These are phyloP conservation scores for Dryas iulia DNA, from an alignment of 1,140 invertebrate genomes.

Conservation along the genomic window DNA sequence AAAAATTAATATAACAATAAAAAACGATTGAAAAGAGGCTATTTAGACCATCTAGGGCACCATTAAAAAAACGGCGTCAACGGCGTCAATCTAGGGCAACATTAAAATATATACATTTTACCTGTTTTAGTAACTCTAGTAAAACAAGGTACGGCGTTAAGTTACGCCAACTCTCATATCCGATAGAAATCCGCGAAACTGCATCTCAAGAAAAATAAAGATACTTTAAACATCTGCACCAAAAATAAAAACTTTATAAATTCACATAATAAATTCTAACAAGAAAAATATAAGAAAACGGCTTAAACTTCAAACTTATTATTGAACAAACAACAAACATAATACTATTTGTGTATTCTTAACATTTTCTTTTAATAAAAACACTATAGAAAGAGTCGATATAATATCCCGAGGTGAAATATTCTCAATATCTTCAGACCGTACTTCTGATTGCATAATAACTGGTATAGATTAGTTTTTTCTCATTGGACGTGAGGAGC, in stretches of 20 bases:
- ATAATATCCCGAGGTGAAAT: conserved; percentile 6
- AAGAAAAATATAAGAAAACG: neutral
- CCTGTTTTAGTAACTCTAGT: too few relatives aligned
- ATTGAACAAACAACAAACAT: neutral
- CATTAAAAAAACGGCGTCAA: too few relatives aligned
- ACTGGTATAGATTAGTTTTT: conserved; percentile 9
- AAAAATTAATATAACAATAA: too few relatives aligned
- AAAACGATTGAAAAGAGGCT: too few relatives aligned
- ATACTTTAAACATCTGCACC: neutral
- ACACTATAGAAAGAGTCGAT: neutral
- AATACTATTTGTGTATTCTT: conserved; percentile 5
- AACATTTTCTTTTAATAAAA: conserved; percentile 7
- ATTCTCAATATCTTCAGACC: conserved; percentile 8
- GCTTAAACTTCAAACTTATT: neutral
- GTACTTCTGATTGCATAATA: conserved; percentile 10
- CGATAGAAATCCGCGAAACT: too few relatives aligned
- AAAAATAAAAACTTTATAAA: neutral
- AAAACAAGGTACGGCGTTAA: too few relatives aligned
- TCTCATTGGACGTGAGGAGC: neutral
- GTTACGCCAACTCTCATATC: too few relatives aligned
- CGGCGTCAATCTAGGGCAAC: too few relatives aligned
- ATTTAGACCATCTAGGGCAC: too few relatives aligned
- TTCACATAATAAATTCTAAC: neutral
- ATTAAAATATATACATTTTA: too few relatives aligned
- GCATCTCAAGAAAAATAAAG: too few relatives aligned